Base-by-base conservation (phyloP, 2,888 invertebrate species). In the Venustoraphidia nigricollis region DNA sequence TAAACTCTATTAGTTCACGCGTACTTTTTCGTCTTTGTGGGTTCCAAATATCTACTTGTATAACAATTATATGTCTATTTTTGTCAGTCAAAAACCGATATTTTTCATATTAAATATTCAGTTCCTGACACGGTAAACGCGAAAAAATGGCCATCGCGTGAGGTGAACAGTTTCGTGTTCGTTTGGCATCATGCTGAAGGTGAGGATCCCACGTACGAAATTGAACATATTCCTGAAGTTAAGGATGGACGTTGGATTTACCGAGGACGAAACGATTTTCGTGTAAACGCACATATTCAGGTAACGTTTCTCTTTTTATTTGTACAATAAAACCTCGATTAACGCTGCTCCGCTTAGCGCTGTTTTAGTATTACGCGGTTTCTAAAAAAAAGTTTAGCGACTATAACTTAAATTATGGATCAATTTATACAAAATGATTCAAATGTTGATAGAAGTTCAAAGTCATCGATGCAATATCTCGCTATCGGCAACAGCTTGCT, bases 151-250 rank as follows among this genome's bases (percentile, higher is more conserved):
- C 68, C 66, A 0, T 72, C 75, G 0, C 65, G 67, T 10, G 92
- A 93, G 63, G 66, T 72, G 0, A 86, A 89, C 56, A 77, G 78
- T 0, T 76, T 79, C 10, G 76, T 92, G 8, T 89, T 86, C 66
- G 66, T 91, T 10, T 92, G 91, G 92, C 77, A 83, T 57, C 85
- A 91, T 57, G 81, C 79, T 0, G 89, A 89, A 55, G 70, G 68
- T 1, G 65, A 72, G 0, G 71, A 75, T 0, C 90, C 91, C 0
- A 58, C 66, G 35, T 93, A 90, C 90, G 59, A 63, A 10, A 69
- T 83, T 0, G 70, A 75, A 0, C 67, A 69, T 4, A 66, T 81
- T 0, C 65, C 71, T 0, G 71, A 79, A 54, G 68, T 84, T 34
- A 63, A 59, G 10, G 14, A 10, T 8, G 72, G 75, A 1, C 54